Conservation (phyloP, 2,797 vertebrate species). For the Crenichthys baileyi region DNA sequence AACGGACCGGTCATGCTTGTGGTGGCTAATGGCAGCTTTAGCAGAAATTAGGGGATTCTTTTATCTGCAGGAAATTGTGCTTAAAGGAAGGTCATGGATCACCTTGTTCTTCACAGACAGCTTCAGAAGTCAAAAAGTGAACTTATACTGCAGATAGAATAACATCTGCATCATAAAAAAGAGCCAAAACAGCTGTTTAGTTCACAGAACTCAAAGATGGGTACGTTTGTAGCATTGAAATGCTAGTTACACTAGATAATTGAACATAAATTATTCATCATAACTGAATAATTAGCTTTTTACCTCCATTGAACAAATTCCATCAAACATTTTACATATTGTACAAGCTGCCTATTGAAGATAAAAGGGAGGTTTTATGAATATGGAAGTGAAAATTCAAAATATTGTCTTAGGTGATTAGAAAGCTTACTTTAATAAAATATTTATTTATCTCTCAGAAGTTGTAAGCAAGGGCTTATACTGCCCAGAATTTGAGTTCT, state of each 20-base stretch:
- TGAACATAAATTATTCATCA: no score
- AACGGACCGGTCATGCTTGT: constrained; percentile 80
- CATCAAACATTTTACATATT: background rate
- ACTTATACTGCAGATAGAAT: constrained; percentile 58
- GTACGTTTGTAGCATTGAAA: constrained; percentile 43
- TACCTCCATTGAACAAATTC: background rate
- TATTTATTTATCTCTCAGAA: no score
- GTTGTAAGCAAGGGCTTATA: no score
- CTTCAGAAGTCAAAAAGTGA: constrained; percentile 61
- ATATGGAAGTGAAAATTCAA: no score
- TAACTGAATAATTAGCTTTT: background rate
- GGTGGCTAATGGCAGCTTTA: constrained; percentile 78
- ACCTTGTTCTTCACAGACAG: constrained; percentile 65
- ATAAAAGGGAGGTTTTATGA: background rate
- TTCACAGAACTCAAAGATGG: constrained; percentile 38
- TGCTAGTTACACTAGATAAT: no score
- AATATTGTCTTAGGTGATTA: background rate
- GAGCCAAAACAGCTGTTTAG: constrained; percentile 53
- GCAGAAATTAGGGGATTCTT: constrained; percentile 75
- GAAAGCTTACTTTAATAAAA: background rate
- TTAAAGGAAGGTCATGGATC: constrained; percentile 80
- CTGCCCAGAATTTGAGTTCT: no score
- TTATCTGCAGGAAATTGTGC: constrained; percentile 82
- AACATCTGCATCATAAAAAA: constrained; percentile 39
- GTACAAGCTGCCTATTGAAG: no score